These are phyloP conservation scores for Folsomia manolachei DNA, from an alignment of 2,888 invertebrate species.

Conservation along the genomic window DNA sequence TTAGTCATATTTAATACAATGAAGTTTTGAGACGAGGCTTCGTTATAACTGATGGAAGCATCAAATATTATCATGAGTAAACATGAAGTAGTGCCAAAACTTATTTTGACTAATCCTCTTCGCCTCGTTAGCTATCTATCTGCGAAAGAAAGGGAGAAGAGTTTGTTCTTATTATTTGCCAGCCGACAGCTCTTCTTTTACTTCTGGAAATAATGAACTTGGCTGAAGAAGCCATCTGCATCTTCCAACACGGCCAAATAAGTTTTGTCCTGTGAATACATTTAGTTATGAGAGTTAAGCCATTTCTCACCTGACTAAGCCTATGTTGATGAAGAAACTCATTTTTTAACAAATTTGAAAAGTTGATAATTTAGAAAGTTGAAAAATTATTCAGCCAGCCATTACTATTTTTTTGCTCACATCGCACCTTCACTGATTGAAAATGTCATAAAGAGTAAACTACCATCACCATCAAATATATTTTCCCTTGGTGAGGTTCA, in stretches of 20 bases:
- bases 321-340: neutral
- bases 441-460: too few species aligned
- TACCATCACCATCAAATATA: too few species aligned
- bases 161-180: slow-evolving; percentile 5
- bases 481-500: too few species aligned
- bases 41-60: slow-evolving; percentile 2
- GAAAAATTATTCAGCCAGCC: too few species aligned
- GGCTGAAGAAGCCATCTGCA: neutral
- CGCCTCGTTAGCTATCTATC: slow-evolving; percentile 16
- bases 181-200: neutral
- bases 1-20: neutral
- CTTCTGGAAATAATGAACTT: neutral
- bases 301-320: slow-evolving; percentile 2
- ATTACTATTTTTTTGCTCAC: too few species aligned
- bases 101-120: slow-evolving; percentile 16
- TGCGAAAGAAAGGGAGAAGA: neutral
- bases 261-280: too few species aligned
- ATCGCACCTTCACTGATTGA: too few species aligned
- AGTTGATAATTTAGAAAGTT: too few species aligned
- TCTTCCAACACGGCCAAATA: too few species aligned
- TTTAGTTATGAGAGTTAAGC: neutral
- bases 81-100: slow-evolving; percentile 13
- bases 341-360: neutral
- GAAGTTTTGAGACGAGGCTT: neutral
- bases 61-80: slow-evolving; percentile 21